Percentiles rank a stretch among this genome's conserved stretches.
phyloP scores from a whole-genome alignment of 2,797 vertebrate genomes.

The Eidolon dupreanum region DNA sequence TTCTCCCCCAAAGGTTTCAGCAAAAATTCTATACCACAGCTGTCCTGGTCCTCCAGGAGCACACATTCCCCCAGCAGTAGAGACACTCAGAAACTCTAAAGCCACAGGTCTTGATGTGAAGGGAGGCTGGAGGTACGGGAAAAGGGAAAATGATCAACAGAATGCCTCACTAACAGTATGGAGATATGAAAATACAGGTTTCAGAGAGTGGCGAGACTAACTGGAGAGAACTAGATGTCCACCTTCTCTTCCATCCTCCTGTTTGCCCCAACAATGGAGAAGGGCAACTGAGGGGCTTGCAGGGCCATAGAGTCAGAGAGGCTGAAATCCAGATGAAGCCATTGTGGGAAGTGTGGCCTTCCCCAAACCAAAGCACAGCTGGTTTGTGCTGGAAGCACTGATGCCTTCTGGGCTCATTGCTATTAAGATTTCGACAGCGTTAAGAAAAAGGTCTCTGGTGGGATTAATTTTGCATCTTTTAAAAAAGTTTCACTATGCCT shows the following conservation, averaged over 20 bases:
- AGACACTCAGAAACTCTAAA: not conserved
- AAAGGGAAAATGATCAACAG: not conserved
- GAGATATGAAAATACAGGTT: not conserved
- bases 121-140: not conserved
- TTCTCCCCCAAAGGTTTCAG: not conserved
- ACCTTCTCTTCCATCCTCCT: not conserved
- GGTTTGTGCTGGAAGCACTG: not conserved
- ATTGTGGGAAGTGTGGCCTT: not conserved
- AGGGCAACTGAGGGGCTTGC: not conserved
- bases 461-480: not conserved
- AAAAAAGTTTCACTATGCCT: not conserved
- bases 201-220: not conserved
- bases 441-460: not conserved
- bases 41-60: not conserved
- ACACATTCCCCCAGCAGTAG: not conserved
- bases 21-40: not conserved
- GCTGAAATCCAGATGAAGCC: not conserved
- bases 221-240: not conserved
- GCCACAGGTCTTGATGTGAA: too few relatives aligned
- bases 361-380: not conserved
- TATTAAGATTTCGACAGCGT: not conserved
- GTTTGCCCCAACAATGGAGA: not conserved
- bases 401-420: not conserved
- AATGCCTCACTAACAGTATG: too few relatives aligned
- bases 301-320: not conserved